Base-by-base conservation (phyloP, 2,888 invertebrate species). In the Sipha maydis region DNA sequence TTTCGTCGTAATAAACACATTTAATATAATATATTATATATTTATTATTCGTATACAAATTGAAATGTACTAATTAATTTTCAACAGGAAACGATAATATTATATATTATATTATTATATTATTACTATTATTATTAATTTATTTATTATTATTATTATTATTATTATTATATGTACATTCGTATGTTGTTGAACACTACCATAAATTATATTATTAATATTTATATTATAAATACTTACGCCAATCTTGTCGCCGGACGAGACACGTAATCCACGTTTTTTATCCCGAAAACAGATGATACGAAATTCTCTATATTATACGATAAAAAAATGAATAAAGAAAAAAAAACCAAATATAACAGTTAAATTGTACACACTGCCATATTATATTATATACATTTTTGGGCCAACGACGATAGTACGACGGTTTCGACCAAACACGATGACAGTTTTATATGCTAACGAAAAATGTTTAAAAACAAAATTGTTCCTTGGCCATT, bases 331-430 rank as follows among this genome's bases (percentile, higher is more conserved):
- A 73, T 19, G 38, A 38, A 69, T 28, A 3, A 38, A 25, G 25
- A 73, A 38, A 38, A 73, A 19, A 73, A 28, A 31, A 31, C 28
- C 2, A n/a, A 75, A 38, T 56, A 84, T 84, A 76, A 84, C 76
- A 76, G 76, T 84, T 84, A 61, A 84, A 84, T 61, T 38, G 41
- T 84, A 84, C 76, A 61, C 84, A 84, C 84, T 84, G 84, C 84
- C 84, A 84, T 71, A 28, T 4, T 71, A 71, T 71, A 28, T 69
- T 9, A 7, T 69, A 28, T 69, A 75, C 75, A 11, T 17, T 31
- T 21, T 75, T 25, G 21, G 75, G 38, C 21, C 75, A 38, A 75
- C 34, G 73, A 38, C 17, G 75, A 75, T 38, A 1, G 21, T 75
- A 75, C 75, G 25, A 21, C 1, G 21, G 75, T 38, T 19, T 21